Conservation (phyloP, 2,113 vertebrate species). For the Glareola pratincola region DNA sequence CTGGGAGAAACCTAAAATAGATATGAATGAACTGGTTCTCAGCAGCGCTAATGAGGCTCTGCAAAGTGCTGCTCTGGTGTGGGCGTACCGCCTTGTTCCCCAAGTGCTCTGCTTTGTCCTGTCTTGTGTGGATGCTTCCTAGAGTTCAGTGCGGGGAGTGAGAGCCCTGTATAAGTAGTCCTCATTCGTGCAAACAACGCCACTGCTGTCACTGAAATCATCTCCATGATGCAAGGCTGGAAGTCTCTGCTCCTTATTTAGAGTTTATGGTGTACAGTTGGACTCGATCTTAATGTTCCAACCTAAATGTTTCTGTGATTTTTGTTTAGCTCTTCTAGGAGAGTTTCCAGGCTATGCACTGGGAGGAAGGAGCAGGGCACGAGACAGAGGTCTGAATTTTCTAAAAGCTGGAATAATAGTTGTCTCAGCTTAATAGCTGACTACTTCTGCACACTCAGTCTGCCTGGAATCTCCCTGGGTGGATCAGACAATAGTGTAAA, state of each 20-base stretch:
- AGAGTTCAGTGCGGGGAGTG: neutral
- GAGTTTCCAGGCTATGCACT: neutral
- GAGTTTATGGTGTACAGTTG: neutral
- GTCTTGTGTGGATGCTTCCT: no score
- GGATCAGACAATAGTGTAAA: neutral
- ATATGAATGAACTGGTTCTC: neutral
- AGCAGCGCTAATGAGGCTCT: neutral
- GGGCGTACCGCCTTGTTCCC: neutral
- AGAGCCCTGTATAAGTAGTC: neutral
- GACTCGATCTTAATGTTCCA: neutral
- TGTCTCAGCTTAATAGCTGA: neutral
- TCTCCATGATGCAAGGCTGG: neutral
- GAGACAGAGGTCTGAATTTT: neutral
- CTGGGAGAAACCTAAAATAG: neutral
- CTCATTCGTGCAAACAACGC: neutral
- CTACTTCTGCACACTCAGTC: neutral
- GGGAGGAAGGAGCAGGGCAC: neutral
- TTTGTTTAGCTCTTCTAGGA: neutral
- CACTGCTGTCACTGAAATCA: neutral
- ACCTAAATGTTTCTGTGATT: neutral
- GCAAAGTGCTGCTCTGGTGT: neutral
- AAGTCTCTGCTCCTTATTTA: neutral
- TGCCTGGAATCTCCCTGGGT: neutral
- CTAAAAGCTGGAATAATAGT: neutral
- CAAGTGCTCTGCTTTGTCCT: neutral